Percentiles rank a stretch among this genome's conserved stretches.
Conservation (phyloP, 2,113 vertebrate species). For the Rhinoderma darwinii region DNA sequence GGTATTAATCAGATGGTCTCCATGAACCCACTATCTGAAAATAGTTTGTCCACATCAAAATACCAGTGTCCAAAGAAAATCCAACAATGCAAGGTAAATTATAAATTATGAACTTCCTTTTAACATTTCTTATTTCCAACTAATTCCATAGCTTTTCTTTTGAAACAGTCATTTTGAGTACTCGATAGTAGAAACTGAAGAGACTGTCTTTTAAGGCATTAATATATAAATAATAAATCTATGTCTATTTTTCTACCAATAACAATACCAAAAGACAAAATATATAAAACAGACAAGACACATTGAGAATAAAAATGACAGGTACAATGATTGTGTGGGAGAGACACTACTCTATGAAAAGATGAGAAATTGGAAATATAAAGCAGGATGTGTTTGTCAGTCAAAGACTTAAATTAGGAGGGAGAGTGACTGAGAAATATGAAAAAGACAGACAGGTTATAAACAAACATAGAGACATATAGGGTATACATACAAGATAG, state of each 20-base stretch:
- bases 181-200: neutral
- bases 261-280: conserved; percentile 45
- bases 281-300: conserved; percentile 49
- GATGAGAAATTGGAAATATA: conserved; percentile 42
- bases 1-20: neutral
- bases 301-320: conserved; percentile 46
- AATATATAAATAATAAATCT: conserved; percentile 36
- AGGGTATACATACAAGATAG: neutral
- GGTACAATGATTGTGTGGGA: conserved; percentile 56
- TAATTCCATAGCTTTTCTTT: neutral
- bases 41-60: neutral
- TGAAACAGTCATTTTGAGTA: neutral
- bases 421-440: conserved; percentile 32
- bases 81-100: neutral
- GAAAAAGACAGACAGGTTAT: conserved; percentile 33
- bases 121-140: neutral
- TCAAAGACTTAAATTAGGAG: conserved; percentile 46
- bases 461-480: conserved; percentile 29
- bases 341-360: conserved; percentile 18
- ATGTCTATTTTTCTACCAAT: neutral
- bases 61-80: neutral
- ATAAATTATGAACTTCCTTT: neutral
- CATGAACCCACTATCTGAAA: neutral
- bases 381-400: conserved; percentile 44
- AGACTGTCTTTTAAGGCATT: neutral